Evolutionary conservation across 2,797 vertebrate genomes (phyloP).

Genomic region (Macrochelys suwanniensis): DNA sequence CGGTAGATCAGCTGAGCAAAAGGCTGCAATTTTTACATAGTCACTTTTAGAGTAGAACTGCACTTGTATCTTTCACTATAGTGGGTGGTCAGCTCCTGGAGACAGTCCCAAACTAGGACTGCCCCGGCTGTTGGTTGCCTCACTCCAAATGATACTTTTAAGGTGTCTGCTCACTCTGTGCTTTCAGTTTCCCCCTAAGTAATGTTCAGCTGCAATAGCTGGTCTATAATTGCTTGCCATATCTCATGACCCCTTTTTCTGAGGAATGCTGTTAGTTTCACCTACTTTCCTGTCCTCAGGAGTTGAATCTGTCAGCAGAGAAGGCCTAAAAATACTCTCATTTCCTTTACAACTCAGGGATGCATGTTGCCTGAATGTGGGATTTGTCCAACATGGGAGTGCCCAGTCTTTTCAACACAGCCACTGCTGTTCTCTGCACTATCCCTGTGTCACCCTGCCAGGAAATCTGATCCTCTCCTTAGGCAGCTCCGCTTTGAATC

Average conservation of each 20-base stretch:
- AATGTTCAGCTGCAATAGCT: not conserved
- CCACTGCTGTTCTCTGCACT: not conserved
- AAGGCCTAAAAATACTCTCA: rapidly evolving
- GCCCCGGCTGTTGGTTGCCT: not conserved
- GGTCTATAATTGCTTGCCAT: not conserved
- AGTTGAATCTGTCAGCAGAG: conserved; percentile 4
- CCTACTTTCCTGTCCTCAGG: not conserved
- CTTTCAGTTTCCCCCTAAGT: not conserved
- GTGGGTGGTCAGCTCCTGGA: not conserved
- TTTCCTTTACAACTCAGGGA: not conserved
- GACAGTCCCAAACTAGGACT: not conserved
- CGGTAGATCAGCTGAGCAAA: not conserved
- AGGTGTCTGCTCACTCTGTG: not conserved
- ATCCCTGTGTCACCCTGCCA: not conserved
- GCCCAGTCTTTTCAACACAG: not conserved
- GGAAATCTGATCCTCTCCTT: not conserved
- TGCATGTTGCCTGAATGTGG: not conserved
- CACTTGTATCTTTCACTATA: not conserved
- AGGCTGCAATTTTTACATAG: not conserved
- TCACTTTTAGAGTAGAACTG: not conserved
- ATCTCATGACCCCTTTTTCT: not conserved
- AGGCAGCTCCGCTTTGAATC: conserved; percentile 11
- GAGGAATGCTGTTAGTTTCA: not conserved
- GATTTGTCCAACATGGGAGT: not conserved
- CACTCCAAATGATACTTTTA: not conserved